phyloP scores from a whole-genome alignment of 2,797 vertebrate species.

The Dendrocincla tyrannina region DNA sequence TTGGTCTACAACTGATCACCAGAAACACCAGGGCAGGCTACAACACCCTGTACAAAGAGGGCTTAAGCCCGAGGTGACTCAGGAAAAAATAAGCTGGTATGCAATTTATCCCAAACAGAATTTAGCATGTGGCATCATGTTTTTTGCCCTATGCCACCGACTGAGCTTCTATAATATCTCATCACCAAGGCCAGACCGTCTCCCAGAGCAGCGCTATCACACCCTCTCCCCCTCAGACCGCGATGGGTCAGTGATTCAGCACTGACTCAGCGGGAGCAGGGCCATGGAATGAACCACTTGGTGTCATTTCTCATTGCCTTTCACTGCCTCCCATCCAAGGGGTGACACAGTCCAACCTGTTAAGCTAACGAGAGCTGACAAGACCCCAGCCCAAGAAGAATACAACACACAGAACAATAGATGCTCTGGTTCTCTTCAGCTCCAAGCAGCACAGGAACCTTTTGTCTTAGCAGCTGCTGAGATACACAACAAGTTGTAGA shows the following conservation, averaged over 20 bases:
- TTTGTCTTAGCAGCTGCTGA: slow-evolving; percentile 60
- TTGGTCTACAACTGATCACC: background rate
- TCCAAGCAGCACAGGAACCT: slow-evolving; percentile 60
- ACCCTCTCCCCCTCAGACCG: background rate
- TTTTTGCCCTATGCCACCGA: background rate
- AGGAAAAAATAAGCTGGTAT: background rate
- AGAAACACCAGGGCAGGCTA: background rate
- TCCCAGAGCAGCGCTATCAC: background rate
- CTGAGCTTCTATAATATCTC: background rate
- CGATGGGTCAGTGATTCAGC: background rate
- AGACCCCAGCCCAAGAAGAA: slow-evolving; percentile 21
- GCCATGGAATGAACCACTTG: background rate
- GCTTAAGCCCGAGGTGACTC: background rate
- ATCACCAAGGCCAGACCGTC: background rate
- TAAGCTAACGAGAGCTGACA: slow-evolving; percentile 52
- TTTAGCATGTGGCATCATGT: background rate
- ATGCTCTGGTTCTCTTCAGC: slow-evolving; percentile 47
- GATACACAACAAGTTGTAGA: slow-evolving; percentile 8
- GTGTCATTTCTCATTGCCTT: background rate
- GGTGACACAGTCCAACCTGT: slow-evolving; percentile 3
- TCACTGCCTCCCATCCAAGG: background rate
- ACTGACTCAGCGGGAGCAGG: background rate
- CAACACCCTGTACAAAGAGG: background rate
- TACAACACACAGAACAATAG: slow-evolving; percentile 24
- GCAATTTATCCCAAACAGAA: background rate